These are phyloP conservation scores for Enteromius argenteus DNA, from an alignment of 2,797 vertebrate genomes.

Conservation along the genomic window DNA sequence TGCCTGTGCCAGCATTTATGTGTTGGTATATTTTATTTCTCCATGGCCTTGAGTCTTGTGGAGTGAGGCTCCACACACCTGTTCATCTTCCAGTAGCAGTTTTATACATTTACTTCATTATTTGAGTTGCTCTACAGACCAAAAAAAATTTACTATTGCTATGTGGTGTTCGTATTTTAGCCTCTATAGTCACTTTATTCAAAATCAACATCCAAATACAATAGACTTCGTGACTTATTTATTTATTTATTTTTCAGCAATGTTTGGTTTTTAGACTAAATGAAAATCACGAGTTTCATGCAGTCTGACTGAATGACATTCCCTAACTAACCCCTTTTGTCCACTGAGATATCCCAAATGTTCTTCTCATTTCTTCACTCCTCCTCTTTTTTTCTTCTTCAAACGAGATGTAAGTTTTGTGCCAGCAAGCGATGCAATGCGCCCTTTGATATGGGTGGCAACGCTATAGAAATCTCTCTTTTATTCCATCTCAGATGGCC, in stretches of 20 bases:
- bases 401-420: constrained; percentile 37
- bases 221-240: neutral
- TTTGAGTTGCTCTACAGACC: constrained; percentile 27
- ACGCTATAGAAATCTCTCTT: constrained; percentile 35
- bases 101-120: constrained; percentile 42
- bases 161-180: constrained; percentile 26
- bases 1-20: constrained; percentile 3
- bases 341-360: constrained; percentile 29
- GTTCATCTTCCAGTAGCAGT: constrained; percentile 41
- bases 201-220: constrained; percentile 1
- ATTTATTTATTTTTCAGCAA: neutral
- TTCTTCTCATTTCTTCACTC: constrained; percentile 16
- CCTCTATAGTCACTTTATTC: constrained; percentile 12
- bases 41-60: constrained; percentile 39
- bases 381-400: constrained; percentile 13
- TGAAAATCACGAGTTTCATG: neutral
- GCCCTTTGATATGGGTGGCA: constrained; percentile 34
- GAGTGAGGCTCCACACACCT: constrained; percentile 48
- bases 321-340: neutral
- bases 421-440: constrained; percentile 27
- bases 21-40: constrained; percentile 45
- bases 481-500: constrained; percentile 39
- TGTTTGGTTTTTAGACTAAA: neutral
- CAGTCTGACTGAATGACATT: constrained; percentile 42
- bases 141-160: constrained; percentile 19